Evolutionary conservation across 2,797 vertebrate genomes (phyloP).

Genomic region (Pseudomugil gertrudae): DNA sequence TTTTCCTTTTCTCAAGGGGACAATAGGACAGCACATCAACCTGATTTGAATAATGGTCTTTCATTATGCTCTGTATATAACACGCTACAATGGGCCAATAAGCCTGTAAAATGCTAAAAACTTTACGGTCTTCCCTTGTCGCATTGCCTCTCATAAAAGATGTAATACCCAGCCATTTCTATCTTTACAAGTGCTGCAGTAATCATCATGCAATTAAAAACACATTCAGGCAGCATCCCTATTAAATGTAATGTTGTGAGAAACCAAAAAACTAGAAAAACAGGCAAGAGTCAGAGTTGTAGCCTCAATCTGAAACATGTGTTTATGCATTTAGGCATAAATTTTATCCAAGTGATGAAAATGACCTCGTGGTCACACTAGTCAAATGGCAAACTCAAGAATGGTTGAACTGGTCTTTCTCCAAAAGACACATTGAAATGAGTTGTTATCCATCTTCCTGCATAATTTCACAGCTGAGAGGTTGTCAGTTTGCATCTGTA

Average conservation of each 20-base stretch:
- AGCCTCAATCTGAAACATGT: not conserved
- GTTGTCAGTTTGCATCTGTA: constrained; percentile 37
- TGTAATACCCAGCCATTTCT: constrained; percentile 42
- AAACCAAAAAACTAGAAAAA: constrained; percentile 8
- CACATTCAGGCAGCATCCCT: constrained; percentile 44
- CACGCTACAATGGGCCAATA: constrained; percentile 37
- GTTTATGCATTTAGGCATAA: not conserved
- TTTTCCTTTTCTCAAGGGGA: constrained; percentile 15
- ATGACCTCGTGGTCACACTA: not conserved
- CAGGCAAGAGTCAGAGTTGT: not conserved
- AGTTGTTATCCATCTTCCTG: constrained; percentile 3
- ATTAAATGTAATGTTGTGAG: constrained; percentile 31
- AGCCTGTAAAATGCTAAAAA: constrained; percentile 21
- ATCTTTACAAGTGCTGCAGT: constrained; percentile 48
- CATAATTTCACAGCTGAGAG: constrained; percentile 48
- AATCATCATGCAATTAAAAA: constrained; percentile 71
- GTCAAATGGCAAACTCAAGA: not conserved
- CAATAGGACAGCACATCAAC: constrained; percentile 37
- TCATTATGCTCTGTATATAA: constrained; percentile 38
- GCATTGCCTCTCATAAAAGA: constrained; percentile 34
- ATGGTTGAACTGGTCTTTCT: not conserved
- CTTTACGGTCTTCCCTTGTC: constrained; percentile 6
- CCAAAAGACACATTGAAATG: constrained; percentile 20
- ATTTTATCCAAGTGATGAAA: not conserved
- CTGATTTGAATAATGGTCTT: constrained; percentile 44